Conservation (phyloP, 2,113 vertebrate species). For the Anolis carolinensis region DNA sequence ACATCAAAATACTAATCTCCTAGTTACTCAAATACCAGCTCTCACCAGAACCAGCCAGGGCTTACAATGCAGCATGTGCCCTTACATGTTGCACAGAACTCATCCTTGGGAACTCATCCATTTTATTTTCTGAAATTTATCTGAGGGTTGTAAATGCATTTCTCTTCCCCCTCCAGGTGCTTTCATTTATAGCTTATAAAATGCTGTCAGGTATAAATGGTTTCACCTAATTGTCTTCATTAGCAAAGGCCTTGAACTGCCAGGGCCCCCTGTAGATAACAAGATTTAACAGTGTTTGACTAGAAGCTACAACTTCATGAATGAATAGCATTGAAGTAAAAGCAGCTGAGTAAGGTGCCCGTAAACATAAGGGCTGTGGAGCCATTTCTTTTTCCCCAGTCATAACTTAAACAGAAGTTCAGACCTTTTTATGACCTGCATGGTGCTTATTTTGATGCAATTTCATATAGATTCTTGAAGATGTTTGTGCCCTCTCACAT, state of each 20-base stretch:
- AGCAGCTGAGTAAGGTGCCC: not conserved
- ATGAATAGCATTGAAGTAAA: slow-evolving; percentile 5
- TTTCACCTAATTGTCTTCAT: slow-evolving; percentile 17
- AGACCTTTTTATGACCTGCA: not conserved
- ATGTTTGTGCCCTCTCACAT: slow-evolving; percentile 24
- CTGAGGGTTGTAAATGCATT: slow-evolving; percentile 21
- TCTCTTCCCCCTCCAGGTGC: not conserved
- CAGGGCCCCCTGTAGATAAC: not conserved
- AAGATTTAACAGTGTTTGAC: not conserved
- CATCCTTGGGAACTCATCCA: not conserved
- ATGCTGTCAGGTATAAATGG: not conserved
- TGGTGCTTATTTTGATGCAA: not conserved
- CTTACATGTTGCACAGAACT: not conserved
- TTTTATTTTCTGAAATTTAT: slow-evolving; percentile 5
- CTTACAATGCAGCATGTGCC: not conserved
- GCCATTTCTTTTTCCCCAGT: not conserved
- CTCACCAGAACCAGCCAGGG: not conserved
- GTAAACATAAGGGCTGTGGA: not conserved
- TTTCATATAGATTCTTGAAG: not conserved
- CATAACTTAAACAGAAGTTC: not conserved
- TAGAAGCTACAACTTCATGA: slow-evolving; percentile 12
- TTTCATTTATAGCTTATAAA: slow-evolving; percentile 32
- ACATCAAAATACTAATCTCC: slow-evolving; percentile 15
- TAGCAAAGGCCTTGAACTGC: slow-evolving; percentile 18
- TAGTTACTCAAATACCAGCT: not conserved